phyloP scores from a whole-genome alignment of 2,113 vertebrate genomes.

The Passer domesticus region DNA sequence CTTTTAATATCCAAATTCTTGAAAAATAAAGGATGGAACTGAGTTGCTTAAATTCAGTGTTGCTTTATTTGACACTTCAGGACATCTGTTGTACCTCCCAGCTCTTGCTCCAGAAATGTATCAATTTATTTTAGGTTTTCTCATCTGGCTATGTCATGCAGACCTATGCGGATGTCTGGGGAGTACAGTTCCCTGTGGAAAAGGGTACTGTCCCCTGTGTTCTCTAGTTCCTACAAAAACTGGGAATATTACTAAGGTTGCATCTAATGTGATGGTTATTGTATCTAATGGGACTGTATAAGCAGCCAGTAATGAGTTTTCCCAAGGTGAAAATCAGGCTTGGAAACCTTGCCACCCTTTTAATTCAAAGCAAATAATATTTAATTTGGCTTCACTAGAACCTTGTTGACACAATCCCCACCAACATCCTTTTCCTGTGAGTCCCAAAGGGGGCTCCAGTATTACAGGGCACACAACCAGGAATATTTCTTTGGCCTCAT shows the following conservation, averaged over 20 bases:
- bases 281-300: not conserved
- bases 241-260: not conserved
- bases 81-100: not conserved
- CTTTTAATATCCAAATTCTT: not conserved
- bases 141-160: not conserved
- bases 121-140: not conserved
- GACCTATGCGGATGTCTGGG: not conserved
- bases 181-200: not conserved
- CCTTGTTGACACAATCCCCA: not conserved
- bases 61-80: not conserved
- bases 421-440: not conserved
- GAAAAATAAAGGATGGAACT: not conserved
- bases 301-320: not conserved
- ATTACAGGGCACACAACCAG: not conserved
- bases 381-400: not conserved
- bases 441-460: accelerated
- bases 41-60: not conserved
- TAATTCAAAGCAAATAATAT: not conserved
- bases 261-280: not conserved
- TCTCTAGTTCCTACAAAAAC: not conserved
- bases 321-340: not conserved
- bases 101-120: not conserved
- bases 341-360: not conserved
- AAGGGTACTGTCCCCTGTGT: not conserved
- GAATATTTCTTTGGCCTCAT: not conserved